Evolutionary conservation across 2,888 invertebrate genomes (phyloP).

Genomic region (Neoitamus cyanurus): DNA sequence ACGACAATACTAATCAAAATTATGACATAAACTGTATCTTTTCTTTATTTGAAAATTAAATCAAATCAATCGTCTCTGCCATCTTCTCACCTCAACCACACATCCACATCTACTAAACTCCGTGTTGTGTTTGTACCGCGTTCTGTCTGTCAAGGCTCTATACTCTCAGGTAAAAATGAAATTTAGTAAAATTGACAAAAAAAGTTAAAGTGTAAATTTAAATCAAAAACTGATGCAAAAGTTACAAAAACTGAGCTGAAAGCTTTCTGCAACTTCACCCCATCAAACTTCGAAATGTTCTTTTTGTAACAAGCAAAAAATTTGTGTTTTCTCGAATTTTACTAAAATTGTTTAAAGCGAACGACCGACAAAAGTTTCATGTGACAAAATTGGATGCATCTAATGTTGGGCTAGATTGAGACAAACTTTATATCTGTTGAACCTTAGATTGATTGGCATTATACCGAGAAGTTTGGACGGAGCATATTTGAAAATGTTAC

Average conservation of each 20-base stretch:
- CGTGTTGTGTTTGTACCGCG: constrained; percentile 47
- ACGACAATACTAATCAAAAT: constrained; percentile 22
- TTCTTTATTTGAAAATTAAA: constrained; percentile 38
- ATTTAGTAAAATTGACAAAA: not conserved
- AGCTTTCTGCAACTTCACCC: not conserved
- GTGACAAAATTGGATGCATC: constrained; percentile 46
- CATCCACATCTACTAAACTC: constrained; percentile 48
- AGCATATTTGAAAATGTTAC: constrained; percentile 34
- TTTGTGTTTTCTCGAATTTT: not conserved
- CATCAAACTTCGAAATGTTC: constrained; percentile 30
- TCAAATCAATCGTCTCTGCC: constrained; percentile 46
- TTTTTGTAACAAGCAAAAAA: constrained; percentile 29
- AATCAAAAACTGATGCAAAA: constrained; percentile 24
- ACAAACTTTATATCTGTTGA: constrained; percentile 27
- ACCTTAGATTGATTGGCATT: constrained; percentile 46
- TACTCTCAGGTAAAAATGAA: constrained; percentile 66
- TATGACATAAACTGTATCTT: constrained; percentile 14
- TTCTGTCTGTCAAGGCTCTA: constrained; percentile 63
- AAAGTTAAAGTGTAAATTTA: constrained; percentile 29
- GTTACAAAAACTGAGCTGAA: constrained; percentile 30
- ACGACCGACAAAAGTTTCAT: constrained; percentile 29
- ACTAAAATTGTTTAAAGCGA: not conserved
- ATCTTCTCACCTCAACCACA: constrained; percentile 49
- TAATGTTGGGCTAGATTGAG: constrained; percentile 44
- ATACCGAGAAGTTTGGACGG: not conserved